These are phyloP conservation scores for Enteromius fasciolatus DNA, from an alignment of 2,797 vertebrate species.

Conservation along the genomic window DNA sequence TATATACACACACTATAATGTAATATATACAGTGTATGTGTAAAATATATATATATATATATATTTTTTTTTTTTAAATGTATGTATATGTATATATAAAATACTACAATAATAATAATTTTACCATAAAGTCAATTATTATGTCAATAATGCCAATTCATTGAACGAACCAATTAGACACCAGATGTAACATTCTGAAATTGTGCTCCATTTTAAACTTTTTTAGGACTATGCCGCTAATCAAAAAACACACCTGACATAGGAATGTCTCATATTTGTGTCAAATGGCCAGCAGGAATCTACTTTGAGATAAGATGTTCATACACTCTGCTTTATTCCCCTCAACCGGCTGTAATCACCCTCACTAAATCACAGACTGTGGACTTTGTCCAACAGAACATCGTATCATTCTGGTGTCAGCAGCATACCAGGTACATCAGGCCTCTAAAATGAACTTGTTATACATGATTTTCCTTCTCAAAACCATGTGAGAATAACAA, in stretches of 20 bases:
- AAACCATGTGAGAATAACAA: slow-evolving; percentile 32
- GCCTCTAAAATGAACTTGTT: background rate
- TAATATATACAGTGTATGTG: background rate
- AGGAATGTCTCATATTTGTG: slow-evolving; percentile 73
- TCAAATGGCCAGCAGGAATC: slow-evolving; percentile 25
- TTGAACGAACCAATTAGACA: slow-evolving; percentile 70
- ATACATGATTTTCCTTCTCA: background rate
- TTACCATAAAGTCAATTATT: slow-evolving; percentile 27
- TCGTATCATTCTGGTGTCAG: slow-evolving; percentile 37
- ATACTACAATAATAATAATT: background rate
- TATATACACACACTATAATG: background rate
- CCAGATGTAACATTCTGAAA: slow-evolving; percentile 70
- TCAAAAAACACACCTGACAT: slow-evolving; percentile 74
- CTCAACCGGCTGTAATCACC: background rate
- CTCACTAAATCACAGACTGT: background rate
- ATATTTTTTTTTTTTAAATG: too few species aligned
- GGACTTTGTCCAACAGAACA: slow-evolving; percentile 35
- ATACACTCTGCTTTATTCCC: background rate
- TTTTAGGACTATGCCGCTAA: slow-evolving; percentile 72
- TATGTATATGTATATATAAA: background rate
- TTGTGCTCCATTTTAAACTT: slow-evolving; percentile 26
- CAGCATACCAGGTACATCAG: background rate
- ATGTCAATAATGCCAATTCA: slow-evolving; percentile 10
- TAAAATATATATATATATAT: too few species aligned
- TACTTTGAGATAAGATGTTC: slow-evolving; percentile 47